Evolutionary conservation across 1,140 invertebrate species (phyloP).

Genomic region (Ruditapes philippinarum): DNA sequence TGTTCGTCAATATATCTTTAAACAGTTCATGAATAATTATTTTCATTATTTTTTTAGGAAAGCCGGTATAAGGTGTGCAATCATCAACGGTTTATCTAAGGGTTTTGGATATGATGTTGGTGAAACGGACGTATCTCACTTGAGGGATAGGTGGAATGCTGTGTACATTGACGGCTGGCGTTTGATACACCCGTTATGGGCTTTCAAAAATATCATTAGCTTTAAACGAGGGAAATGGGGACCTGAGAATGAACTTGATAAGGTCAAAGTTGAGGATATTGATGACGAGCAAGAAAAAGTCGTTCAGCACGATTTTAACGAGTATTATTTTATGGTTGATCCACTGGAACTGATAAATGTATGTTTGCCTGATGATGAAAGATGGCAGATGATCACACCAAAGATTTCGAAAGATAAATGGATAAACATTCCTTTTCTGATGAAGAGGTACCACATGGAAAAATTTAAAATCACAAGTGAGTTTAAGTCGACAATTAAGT

Average conservation of each 20-base stretch:
- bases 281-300: not conserved
- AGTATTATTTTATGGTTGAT: slow-evolving; percentile 57
- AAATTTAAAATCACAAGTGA: slow-evolving; percentile 37
- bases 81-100: slow-evolving; percentile 67
- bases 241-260: not conserved
- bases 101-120: slow-evolving; percentile 69
- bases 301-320: slow-evolving; percentile 49
- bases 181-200: slow-evolving; percentile 85
- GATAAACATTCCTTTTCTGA: slow-evolving; percentile 2
- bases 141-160: slow-evolving; percentile 75
- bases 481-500: slow-evolving; percentile 41
- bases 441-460: slow-evolving; percentile 43
- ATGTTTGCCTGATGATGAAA: slow-evolving; percentile 38
- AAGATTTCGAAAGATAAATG: slow-evolving; percentile 11
- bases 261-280: not conserved
- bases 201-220: slow-evolving; percentile 44
- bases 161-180: slow-evolving; percentile 76
- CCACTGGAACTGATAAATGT: slow-evolving; percentile 39
- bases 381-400: slow-evolving; percentile 40
- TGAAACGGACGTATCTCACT: slow-evolving; percentile 90
- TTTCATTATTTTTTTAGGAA: too few relatives aligned
- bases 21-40: too few relatives aligned
- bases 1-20: too few relatives aligned
- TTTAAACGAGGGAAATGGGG: slow-evolving; percentile 47
- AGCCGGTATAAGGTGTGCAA: slow-evolving; percentile 64